phyloP scores from a whole-genome alignment of 2,797 vertebrate genomes.

The Sternotherus odoratus region DNA sequence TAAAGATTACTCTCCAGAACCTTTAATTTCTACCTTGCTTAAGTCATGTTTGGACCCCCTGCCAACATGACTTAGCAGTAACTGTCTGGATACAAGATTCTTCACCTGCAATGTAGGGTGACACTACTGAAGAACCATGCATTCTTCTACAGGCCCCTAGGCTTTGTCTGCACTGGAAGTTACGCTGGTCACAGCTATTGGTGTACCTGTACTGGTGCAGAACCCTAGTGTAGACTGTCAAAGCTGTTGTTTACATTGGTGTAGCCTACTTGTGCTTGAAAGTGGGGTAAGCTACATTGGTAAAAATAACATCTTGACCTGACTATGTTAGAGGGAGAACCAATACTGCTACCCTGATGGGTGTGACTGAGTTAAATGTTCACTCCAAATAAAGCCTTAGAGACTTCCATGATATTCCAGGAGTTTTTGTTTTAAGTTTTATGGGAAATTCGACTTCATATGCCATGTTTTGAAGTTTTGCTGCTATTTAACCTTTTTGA shows the following conservation, averaged over 20 bases:
- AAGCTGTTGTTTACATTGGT: neutral
- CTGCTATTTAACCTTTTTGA: neutral
- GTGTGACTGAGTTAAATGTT: neutral
- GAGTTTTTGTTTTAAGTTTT: constrained; percentile 18
- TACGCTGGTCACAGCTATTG: neutral
- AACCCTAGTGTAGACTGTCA: neutral
- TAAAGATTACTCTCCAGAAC: neutral
- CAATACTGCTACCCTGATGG: neutral
- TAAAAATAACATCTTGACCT: neutral
- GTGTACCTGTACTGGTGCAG: neutral
- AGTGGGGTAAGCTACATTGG: neutral
- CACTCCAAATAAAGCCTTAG: neutral
- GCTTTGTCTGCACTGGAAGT: neutral
- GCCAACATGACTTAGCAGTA: neutral
- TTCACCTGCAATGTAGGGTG: neutral
- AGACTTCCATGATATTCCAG: neutral
- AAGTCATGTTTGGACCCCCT: neutral
- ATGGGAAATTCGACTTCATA: neutral
- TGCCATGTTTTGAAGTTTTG: neutral
- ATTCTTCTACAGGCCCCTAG: neutral
- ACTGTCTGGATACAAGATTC: neutral
- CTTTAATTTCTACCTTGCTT: neutral
- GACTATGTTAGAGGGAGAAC: neutral
- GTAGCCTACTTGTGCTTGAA: neutral
- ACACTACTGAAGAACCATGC: neutral